Conservation (phyloP, 2,797 vertebrate genomes). For the Chaunax sp. region DNA sequence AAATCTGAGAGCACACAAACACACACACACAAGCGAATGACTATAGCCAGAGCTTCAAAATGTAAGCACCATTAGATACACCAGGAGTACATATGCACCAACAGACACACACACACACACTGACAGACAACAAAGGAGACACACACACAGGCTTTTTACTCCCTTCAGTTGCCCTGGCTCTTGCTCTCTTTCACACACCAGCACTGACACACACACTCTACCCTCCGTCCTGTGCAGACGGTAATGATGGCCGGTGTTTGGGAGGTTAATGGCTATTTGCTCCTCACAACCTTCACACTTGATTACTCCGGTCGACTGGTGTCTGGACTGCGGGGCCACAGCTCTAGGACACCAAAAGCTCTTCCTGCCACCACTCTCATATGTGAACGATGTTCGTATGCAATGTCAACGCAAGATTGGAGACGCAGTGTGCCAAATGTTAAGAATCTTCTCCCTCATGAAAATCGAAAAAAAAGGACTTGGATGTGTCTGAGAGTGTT, state of each 20-base stretch:
- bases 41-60: conserved; percentile 25
- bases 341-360: conserved; percentile 36
- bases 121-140: conserved; percentile 35
- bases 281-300: conserved; percentile 79
- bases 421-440: conserved; percentile 10
- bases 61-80: conserved; percentile 15
- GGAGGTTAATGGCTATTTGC: conserved; percentile 80
- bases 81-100: neutral
- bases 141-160: conserved; percentile 20
- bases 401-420: conserved; percentile 39
- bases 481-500: neutral
- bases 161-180: no score
- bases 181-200: no score
- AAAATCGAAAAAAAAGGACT: neutral
- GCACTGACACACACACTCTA: conserved; percentile 20
- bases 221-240: conserved; percentile 52
- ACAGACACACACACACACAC: neutral
- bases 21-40: conserved; percentile 8
- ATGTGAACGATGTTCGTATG: conserved; percentile 30
- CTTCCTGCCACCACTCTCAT: conserved; percentile 7
- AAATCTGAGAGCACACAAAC: conserved; percentile 17
- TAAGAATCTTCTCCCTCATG: neutral
- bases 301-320: conserved; percentile 66
- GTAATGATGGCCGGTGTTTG: conserved; percentile 69
- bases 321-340: conserved; percentile 54